A percentile compares a stretch with the other conserved stretches of the same genome.
Conservation (phyloP, 2,888 invertebrate genomes). For the Argyresthia albistria region DNA sequence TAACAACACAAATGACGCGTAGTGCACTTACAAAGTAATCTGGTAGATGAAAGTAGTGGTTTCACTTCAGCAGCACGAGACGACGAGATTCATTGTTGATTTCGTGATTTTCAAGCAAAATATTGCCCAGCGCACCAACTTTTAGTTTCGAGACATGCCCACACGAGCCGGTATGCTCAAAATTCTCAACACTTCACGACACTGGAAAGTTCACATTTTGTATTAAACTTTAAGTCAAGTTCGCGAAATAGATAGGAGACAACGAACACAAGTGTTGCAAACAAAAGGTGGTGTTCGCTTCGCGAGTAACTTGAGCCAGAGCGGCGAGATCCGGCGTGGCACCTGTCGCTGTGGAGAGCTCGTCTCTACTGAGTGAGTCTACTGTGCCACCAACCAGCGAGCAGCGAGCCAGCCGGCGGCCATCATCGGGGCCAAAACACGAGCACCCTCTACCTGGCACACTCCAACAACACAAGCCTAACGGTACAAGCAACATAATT, state of each 20-base stretch:
- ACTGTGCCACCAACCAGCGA: conserved; percentile 13
- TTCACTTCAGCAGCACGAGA: conserved; percentile 18
- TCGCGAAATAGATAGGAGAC: neutral
- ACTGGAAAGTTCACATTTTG: conserved; percentile 49
- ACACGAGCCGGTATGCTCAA: conserved; percentile 43
- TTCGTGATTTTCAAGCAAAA: conserved; percentile 27
- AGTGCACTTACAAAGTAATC: conserved; percentile 2
- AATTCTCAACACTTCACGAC: conserved; percentile 48
- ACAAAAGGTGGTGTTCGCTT: conserved; percentile 56
- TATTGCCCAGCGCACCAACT: conserved; percentile 32
- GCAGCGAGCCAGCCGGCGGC: conserved; percentile 22
- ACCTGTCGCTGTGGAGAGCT: conserved; percentile 58
- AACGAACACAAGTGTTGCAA: conserved; percentile 17
- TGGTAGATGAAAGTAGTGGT: neutral
- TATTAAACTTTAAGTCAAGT: neutral
- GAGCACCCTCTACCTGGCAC: conserved; percentile 25
- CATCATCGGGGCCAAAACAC: conserved; percentile 27
- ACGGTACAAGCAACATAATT: neutral
- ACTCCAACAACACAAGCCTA: neutral
- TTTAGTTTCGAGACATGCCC: conserved; percentile 51
- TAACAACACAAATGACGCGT: conserved; percentile 2
- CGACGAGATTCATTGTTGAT: conserved; percentile 36
- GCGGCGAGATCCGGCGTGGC: conserved; percentile 27
- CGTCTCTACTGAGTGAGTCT: conserved; percentile 64
- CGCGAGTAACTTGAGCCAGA: conserved; percentile 38